Evolutionary conservation across 2,113 vertebrate genomes (phyloP).

Genomic region (Alligator mississippiensis): DNA sequence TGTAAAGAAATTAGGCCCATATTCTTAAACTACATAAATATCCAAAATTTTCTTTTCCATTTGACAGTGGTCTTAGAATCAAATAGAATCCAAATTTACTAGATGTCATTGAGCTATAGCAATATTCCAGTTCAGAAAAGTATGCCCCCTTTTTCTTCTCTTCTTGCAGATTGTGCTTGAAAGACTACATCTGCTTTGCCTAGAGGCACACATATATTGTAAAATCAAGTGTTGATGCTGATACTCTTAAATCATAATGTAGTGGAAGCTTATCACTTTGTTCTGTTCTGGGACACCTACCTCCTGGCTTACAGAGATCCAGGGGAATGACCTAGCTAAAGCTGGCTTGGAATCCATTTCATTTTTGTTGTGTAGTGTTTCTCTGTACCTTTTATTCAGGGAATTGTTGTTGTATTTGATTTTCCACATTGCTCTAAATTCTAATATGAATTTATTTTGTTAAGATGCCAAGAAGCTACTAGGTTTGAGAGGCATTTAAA

Average conservation of each 20-base stretch:
- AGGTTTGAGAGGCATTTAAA: neutral
- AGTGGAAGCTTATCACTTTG: neutral
- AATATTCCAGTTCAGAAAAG: neutral
- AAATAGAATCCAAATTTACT: neutral
- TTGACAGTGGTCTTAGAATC: neutral
- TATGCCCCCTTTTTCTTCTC: neutral
- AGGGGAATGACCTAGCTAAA: neutral
- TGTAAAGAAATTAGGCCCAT: neutral
- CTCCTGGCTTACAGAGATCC: neutral
- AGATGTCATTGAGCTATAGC: neutral
- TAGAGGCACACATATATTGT: neutral
- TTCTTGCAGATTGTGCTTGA: neutral
- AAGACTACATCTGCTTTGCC: neutral
- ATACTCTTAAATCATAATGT: neutral
- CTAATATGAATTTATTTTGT: neutral
- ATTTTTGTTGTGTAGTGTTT: neutral
- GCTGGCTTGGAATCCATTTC: accelerated
- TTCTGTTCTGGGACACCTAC: neutral
- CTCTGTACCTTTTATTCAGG: neutral
- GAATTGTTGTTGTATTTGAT: neutral
- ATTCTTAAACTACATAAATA: neutral
- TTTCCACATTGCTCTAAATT: neutral
- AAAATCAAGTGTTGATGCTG: neutral
- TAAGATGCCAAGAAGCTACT: neutral
- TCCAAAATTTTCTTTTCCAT: neutral